Evolutionary conservation across 2,797 vertebrate species (phyloP), one percentile per base, ranked within the genome.

Genomic region (Sebastiscus albofasciatus): DNA sequence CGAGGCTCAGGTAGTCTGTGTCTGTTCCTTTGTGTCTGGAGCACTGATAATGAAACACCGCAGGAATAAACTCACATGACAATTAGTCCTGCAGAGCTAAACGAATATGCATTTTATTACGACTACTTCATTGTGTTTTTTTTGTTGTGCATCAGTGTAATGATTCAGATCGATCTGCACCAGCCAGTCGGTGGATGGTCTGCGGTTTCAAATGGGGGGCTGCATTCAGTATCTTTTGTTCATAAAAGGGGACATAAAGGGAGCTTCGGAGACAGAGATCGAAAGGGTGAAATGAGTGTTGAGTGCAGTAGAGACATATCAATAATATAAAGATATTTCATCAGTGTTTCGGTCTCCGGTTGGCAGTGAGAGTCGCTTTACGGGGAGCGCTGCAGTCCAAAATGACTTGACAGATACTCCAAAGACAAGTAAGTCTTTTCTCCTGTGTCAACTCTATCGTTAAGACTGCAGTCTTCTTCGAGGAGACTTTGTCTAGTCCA

Each of bases 301-400:
- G 46, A 55, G 66, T 20, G 67, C n/a, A 61, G 52, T 3, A 20
- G 59, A 77, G 70, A 39, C 49, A 1, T 69, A 79, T 86, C 26
- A 86, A 79, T 87, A 86, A 88, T 82, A 71, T 81, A 87, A 81
- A 82, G 60, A 76, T 72, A 69, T 69, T 83, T 85, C 10, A 70
- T 88, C 78, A 31, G 39, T 36, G 24, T 56, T 56, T 75, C 31
- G 16, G 27, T 72, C 69, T 82, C 69, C 26, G 60, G 59, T 77
- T 76, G 67, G 27, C 58, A 46, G 22, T n/a, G 54, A 70, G 68
- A 76, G 33, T 6, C 65, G 52, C 56, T 66, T 46, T n/a, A 67
- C 24, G 62, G 24, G 62, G 34, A 66, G 16, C 27, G 5, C 39
- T 18, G 20, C 27, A 75, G 26, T 36, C 67, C 24, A 56, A 66